phyloP scores from a whole-genome alignment of 2,797 vertebrate genomes.

The Sebastes wilsoni region DNA sequence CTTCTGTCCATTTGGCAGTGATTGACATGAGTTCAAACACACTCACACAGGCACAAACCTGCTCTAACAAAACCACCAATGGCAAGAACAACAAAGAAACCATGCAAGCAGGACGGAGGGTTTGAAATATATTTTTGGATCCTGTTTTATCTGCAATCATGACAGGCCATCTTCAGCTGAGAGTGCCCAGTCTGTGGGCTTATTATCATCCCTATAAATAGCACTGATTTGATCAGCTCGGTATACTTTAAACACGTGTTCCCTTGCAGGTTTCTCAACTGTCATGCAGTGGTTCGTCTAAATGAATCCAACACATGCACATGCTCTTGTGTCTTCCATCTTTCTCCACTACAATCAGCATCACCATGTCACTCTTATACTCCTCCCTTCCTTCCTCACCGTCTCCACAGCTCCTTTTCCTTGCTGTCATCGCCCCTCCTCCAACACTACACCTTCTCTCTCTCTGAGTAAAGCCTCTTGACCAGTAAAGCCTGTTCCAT shows the following conservation, averaged over 20 bases:
- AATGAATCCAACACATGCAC: not conserved
- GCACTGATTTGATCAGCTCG: constrained; percentile 31
- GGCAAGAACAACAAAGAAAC: not conserved
- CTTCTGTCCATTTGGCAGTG: not conserved
- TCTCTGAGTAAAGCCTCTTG: constrained; percentile 18
- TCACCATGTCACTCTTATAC: constrained; percentile 23
- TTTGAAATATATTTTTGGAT: constrained; percentile 13
- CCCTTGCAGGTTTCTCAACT: not conserved
- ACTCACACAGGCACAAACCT: not conserved
- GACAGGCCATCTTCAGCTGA: constrained; percentile 24
- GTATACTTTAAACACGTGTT: not conserved
- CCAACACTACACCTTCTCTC: constrained; percentile 45
- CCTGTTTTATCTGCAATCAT: constrained; percentile 13
- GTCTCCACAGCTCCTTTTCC: constrained; percentile 43
- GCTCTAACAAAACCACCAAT: not conserved
- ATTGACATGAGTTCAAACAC: not conserved
- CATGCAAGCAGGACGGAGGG: not conserved
- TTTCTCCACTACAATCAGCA: constrained; percentile 20
- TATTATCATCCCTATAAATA: constrained; percentile 61
- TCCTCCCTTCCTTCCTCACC: constrained; percentile 42
- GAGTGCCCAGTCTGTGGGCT: not conserved
- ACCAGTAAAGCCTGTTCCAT: not conserved
- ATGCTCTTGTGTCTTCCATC: constrained; percentile 8
- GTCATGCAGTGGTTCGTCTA: not conserved
- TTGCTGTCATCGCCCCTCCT: constrained; percentile 59